Evolutionary conservation across 2,797 vertebrate species (phyloP), one percentile per base, ranked within the genome.

Genomic region (Danionella dracula): DNA sequence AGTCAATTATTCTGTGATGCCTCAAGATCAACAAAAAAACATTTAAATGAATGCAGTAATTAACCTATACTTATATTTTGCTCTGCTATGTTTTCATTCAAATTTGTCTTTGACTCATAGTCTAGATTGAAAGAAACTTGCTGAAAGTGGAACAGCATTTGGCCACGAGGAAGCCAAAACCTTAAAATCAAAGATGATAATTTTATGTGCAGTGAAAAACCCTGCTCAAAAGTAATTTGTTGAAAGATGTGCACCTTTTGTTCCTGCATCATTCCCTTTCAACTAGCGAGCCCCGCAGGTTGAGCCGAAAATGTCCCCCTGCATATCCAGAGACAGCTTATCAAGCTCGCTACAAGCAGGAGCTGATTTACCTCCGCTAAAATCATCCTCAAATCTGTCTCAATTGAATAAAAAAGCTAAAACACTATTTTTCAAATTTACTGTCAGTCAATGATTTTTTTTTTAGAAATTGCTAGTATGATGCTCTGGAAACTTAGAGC

Each of bases 241-340:
- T 66, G 56, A 67, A 71, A 78, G 58, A 65, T 57, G 56, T 62
- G 53, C 12, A 4, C 65, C 71, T 75, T 68, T 65, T 62, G 35
- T 64, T 68, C 42, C 48, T 78, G 59, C 75, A 76, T 62, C 76
- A 76, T 83, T 85, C 77, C 49, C 70, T 80, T 80, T 76, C 68
- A 83, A 72, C 51, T 61, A 16, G 23, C 3, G 46, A 48, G 38
- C 13, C 40, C 31, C 4, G 20, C 9, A n/a, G 29, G 48, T 63
- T 68, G 15, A 29, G 40, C 21, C 60, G 15, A 45, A 58, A n/a
- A 41, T 49, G 35, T 54, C 40, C 41, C n/a, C 46, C 48, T 27
- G 17, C 13, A n/a, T 48, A 48, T 63, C 20, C 42, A 23, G 32
- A 15, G 44, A 45, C 31, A 58, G 41, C 46, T 65, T 71, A 64